Percentiles rank a stretch among this genome's conserved stretches.
These are phyloP conservation scores for Paramormyrops hopkinsi DNA, from an alignment of 2,797 vertebrate species.

Conservation along the genomic window DNA sequence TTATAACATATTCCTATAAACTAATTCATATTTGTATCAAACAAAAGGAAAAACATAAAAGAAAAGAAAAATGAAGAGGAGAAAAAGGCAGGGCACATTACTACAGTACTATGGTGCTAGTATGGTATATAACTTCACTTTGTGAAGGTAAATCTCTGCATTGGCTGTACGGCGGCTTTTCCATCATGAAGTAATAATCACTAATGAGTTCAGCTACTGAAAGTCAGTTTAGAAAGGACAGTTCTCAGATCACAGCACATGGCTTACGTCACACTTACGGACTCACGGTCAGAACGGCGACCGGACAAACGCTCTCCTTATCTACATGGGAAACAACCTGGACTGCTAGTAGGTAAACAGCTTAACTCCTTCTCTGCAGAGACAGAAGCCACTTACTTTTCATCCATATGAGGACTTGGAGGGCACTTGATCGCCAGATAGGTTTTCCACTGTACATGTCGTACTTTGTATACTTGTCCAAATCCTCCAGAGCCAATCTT, in stretches of 20 bases:
- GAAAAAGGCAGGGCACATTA: not conserved
- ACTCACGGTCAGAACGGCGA: not conserved
- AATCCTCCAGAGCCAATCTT: slow-evolving; percentile 95
- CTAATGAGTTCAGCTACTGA: not conserved
- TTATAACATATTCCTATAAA: not conserved
- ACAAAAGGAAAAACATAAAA: not conserved
- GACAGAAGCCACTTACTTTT: slow-evolving; percentile 72
- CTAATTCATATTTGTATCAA: not conserved
- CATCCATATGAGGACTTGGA: slow-evolving; percentile 88
- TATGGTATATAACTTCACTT: not conserved
- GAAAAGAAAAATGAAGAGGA: not conserved
- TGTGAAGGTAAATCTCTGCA: not conserved
- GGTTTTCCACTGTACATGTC: slow-evolving; percentile 94
- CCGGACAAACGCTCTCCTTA: not conserved
- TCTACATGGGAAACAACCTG: not conserved
- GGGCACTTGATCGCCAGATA: slow-evolving; percentile 97
- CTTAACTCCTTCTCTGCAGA: not conserved
- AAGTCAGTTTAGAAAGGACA: not conserved
- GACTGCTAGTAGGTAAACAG: not conserved
- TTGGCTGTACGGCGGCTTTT: not conserved
- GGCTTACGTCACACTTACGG: not conserved
- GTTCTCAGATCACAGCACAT: not conserved
- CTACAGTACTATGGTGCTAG: not conserved
- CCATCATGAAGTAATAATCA: not conserved
- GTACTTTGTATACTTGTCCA: slow-evolving; percentile 95